A percentile compares a stretch with the other conserved stretches of the same genome.
These are phyloP conservation scores for Falco cherrug DNA, from an alignment of 2,797 vertebrate genomes.

Conservation along the genomic window DNA sequence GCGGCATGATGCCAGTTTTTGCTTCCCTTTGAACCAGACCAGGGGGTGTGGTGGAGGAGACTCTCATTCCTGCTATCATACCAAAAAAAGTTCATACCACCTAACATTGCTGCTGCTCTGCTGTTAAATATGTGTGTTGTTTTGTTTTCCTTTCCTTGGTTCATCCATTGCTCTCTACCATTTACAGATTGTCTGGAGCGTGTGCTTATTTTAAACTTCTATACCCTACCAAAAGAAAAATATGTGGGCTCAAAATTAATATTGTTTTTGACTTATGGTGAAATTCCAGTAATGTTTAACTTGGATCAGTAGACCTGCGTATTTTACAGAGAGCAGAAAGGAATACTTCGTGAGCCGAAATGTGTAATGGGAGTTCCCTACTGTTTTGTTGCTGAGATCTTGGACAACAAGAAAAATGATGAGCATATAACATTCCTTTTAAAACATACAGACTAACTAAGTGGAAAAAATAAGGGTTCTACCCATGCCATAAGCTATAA, in stretches of 20 bases:
- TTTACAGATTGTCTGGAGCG: constrained; percentile 68
- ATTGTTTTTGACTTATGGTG: constrained; percentile 82
- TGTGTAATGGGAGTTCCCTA: constrained; percentile 76
- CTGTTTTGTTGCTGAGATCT: constrained; percentile 77
- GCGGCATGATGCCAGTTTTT: constrained; percentile 41
- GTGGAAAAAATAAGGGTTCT: constrained; percentile 14
- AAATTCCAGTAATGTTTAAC: constrained; percentile 84
- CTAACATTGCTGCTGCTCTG: constrained; percentile 40
- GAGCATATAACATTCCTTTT: constrained; percentile 55
- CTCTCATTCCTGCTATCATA: constrained; percentile 37
- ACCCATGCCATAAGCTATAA: background rate
- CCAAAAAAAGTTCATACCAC: constrained; percentile 58
- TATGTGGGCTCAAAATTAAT: constrained; percentile 78
- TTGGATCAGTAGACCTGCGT: constrained; percentile 73
- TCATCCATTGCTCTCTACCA: constrained; percentile 41
- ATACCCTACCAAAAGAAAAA: constrained; percentile 77
- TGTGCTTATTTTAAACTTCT: constrained; percentile 73
- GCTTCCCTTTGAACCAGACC: constrained; percentile 61
- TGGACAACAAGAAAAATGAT: constrained; percentile 73
- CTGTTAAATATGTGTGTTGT: constrained; percentile 29
- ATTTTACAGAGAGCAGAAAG: constrained; percentile 71
- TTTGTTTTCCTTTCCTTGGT: constrained; percentile 41
- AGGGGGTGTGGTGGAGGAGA: constrained; percentile 10
- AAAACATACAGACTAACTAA: background rate
- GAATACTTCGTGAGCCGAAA: constrained; percentile 67